Percentiles rank a stretch among this genome's conserved stretches.
Conservation (phyloP, 2,113 vertebrate species). For the Numenius arquata region DNA sequence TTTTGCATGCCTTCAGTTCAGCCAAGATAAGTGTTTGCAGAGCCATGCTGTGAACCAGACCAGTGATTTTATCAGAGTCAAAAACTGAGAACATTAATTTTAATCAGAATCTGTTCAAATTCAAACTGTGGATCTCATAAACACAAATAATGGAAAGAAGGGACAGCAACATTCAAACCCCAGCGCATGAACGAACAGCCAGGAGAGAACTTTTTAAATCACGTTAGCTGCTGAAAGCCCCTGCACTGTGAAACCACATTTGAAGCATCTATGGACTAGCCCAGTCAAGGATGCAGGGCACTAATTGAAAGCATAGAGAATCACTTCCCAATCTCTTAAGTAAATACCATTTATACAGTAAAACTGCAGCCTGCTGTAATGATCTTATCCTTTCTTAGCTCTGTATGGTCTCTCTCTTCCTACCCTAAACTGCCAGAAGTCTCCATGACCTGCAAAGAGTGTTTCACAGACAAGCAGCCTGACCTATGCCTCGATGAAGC, state of each 20-base stretch:
- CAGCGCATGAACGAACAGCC: background rate
- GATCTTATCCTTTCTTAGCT: background rate
- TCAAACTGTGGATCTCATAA: background rate
- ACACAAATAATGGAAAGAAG: background rate
- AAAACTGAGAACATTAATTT: background rate
- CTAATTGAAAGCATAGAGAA: background rate
- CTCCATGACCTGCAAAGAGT: background rate
- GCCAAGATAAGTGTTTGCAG: background rate
- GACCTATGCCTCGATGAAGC: background rate
- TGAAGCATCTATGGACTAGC: background rate
- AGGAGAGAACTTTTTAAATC: background rate
- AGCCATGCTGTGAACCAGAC: background rate
- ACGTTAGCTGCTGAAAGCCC: background rate
- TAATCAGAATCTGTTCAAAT: background rate
- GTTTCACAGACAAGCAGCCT: background rate
- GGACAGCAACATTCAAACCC: background rate
- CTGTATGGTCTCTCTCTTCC: background rate
- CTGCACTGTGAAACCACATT: background rate
- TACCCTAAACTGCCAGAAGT: background rate
- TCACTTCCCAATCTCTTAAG: background rate
- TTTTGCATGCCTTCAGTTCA: background rate
- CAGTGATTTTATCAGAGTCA: background rate
- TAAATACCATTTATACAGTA: background rate
- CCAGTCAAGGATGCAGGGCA: background rate
- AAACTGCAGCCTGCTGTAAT: background rate